phyloP scores from a whole-genome alignment of 2,113 vertebrate genomes.

The Thryonomys swinderianus region DNA sequence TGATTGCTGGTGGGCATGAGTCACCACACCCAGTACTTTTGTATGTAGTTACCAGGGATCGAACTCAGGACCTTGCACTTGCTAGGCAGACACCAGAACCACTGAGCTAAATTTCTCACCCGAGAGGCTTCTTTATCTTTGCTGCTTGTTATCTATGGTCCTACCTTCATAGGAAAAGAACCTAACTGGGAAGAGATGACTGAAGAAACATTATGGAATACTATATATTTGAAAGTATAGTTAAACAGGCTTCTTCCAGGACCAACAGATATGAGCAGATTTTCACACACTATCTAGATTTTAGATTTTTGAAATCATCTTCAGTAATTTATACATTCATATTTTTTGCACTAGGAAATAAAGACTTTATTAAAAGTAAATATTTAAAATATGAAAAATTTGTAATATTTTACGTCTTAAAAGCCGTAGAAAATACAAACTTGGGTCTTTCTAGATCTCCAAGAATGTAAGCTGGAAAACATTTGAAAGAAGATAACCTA shows the following conservation, averaged over 20 bases:
- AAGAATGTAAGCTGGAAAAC: constrained; percentile 30
- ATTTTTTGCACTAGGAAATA: background rate
- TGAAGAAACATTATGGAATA: background rate
- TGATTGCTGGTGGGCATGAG: no score
- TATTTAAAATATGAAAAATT: background rate
- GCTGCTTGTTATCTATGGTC: background rate
- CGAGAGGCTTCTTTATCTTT: no score
- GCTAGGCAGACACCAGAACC: no score
- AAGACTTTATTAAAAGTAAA: background rate
- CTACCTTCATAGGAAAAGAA: background rate
- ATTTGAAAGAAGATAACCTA: constrained; percentile 18
- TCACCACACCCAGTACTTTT: no score
- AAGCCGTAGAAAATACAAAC: background rate
- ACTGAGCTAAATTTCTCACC: no score
- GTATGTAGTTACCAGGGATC: no score
- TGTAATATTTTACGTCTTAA: background rate
- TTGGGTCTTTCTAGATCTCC: background rate
- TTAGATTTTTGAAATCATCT: background rate
- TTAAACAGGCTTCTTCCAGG: background rate
- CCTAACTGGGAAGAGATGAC: background rate
- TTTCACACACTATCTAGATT: background rate
- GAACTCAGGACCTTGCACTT: no score
- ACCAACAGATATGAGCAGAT: background rate
- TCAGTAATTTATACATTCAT: background rate
- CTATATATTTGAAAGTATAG: background rate